These are phyloP conservation scores for Pristionchus mayeri DNA, from an alignment of 2,888 invertebrate species.

Conservation along the genomic window DNA sequence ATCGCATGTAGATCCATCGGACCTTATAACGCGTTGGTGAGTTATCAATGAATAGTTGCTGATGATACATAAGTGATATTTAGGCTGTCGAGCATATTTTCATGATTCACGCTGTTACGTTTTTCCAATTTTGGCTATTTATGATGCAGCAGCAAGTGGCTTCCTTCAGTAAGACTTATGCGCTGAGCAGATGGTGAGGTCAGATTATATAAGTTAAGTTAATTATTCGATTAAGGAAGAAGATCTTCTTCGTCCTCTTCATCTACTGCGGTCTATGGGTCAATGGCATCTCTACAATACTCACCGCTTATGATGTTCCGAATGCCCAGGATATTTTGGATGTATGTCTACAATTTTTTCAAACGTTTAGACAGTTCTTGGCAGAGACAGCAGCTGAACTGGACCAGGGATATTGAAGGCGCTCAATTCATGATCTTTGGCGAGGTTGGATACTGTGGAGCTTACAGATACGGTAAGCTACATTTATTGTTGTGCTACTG, in stretches of 20 bases:
- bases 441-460: background rate
- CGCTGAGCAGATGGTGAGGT: background rate
- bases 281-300: background rate
- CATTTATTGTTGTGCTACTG: no score
- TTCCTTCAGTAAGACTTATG: background rate
- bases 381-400: background rate
- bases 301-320: background rate
- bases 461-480: no score
- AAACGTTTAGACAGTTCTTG: no score
- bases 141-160: background rate
- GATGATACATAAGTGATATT: no score
- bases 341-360: no score
- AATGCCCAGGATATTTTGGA: background rate
- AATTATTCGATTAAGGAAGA: background rate
- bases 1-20: background rate
- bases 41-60: no score
- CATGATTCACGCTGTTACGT: background rate
- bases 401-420: background rate
- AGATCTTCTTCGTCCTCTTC: no score
- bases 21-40: background rate
- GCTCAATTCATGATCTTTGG: background rate
- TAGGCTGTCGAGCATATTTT: background rate
- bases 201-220: background rate
- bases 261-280: background rate
- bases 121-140: background rate